Conservation (phyloP, 1,140 invertebrate species). For the Procambarus clarkii region DNA sequence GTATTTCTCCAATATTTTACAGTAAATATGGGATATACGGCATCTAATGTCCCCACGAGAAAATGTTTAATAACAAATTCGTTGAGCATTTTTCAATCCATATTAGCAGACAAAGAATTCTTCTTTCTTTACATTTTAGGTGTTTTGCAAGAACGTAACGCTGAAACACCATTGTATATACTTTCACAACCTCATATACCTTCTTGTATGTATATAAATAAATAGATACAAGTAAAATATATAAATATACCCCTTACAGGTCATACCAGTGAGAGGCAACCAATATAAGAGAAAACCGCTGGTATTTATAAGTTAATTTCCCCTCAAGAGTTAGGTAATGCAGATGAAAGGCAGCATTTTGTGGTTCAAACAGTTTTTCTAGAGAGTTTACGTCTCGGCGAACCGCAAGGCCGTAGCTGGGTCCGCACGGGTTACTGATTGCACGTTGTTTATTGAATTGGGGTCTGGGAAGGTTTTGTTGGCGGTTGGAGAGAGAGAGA, state of each 20-base stretch:
- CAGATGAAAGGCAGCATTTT: slow-evolving; percentile 4
- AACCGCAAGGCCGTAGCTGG: slow-evolving; percentile 8
- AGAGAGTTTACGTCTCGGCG: neutral
- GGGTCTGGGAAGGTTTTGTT: neutral
- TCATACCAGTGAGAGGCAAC: neutral
- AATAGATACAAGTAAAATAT: too few species aligned
- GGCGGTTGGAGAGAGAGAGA: neutral
- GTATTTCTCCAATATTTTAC: too few species aligned
- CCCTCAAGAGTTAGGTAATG: neutral
- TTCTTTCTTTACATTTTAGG: too few species aligned
- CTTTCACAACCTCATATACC: too few species aligned
- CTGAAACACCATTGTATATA: too few species aligned
- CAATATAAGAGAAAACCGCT: neutral
- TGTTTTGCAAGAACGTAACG: too few species aligned
- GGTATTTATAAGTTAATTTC: neutral
- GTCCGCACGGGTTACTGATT: neutral
- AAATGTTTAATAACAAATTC: too few species aligned
- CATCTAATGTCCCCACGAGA: too few species aligned
- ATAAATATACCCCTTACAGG: neutral
- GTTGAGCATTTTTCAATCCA: too few species aligned
- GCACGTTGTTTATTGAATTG: neutral
- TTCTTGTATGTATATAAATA: too few species aligned
- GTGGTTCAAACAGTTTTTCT: slow-evolving; percentile 2
- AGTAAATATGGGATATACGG: too few species aligned
- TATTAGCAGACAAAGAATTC: too few species aligned